Conservation (phyloP, 92 coral and sea anemone genomes). For the Bergia puertoricense region DNA sequence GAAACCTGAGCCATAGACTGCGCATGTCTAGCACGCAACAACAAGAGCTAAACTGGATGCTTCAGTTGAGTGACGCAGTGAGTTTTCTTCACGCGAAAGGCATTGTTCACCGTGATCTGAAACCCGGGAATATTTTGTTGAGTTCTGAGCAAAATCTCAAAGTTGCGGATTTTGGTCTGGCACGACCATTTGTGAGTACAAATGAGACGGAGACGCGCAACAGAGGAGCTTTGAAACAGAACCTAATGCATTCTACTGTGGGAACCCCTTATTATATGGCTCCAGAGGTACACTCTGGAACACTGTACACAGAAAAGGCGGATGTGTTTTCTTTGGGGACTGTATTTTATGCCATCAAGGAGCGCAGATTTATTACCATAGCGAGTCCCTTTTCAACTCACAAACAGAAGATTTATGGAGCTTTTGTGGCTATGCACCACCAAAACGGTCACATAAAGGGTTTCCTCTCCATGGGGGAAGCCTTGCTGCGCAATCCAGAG, state of each 20-base stretch:
- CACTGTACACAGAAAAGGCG: constrained; percentile 62
- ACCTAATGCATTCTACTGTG: constrained; percentile 32
- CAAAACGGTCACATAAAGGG: constrained; percentile 23
- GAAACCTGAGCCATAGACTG: background rate
- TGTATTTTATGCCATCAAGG: constrained; percentile 71
- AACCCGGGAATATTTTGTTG: constrained; percentile 57
- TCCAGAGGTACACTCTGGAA: constrained; percentile 62
- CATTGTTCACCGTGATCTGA: constrained; percentile 12
- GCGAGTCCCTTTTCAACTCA: background rate
- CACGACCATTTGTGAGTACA: constrained; percentile 39
- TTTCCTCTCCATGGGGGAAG: constrained; percentile 28
- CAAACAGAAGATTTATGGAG: constrained; percentile 65
- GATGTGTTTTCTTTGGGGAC: constrained; percentile 81
- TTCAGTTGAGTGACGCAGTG: constrained; percentile 63
- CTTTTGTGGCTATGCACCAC: constrained; percentile 53
- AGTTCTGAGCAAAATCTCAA: constrained; percentile 61
- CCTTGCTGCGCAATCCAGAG: constrained; percentile 11
- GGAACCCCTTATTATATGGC: constrained; percentile 72
- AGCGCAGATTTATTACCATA: constrained; percentile 59
- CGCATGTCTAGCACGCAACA: constrained; percentile 10
- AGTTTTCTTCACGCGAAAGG: constrained; percentile 8
- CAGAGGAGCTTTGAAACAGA: background rate
- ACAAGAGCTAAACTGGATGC: background rate
- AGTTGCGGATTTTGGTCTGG: constrained; percentile 85
- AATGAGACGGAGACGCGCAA: background rate